Base-by-base conservation (phyloP, 2,797 vertebrate species). In the Macrochelys suwanniensis region DNA sequence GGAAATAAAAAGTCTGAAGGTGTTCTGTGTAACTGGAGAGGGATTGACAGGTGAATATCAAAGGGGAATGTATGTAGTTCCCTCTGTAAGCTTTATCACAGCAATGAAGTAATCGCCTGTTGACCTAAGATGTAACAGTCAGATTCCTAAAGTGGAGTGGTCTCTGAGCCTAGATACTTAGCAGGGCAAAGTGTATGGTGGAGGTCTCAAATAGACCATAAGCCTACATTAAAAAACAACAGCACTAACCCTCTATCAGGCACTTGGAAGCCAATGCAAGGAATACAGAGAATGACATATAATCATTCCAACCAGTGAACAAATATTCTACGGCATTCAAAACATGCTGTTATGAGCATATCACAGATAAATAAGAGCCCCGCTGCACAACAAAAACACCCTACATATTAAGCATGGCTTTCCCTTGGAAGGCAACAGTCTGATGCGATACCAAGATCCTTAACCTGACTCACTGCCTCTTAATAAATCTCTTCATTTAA, bases 291-390 rank as follows among this genome's bases (percentile, higher is more conserved):
- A 65, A 37, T 7, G 3, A 42, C 37, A 1, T 23, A 11, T 0
- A 0, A 78, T 4, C 53, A 28, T 33, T 31, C n/a, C 56, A 57
- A 6, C 7, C 11, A 2, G 0, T 0, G 9, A 5, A 5, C 15
- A 49, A 26, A 26, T 74, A 23, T 74, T 37, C 21, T 74, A 74
- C 21, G 42, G 68, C 68, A 74, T 74, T 74, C 13, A 68, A 68
- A 68, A 68, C 8, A 68, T 42, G 68, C 21, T 74, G 11, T 74
- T 45, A 74, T 12, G 31, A n/a, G 9, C 2, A 0, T 1, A 4
- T 11, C 65, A 19, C 7, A 3, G 15, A 6, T 1, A n/a, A 17
- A 74, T 0, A 4, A 53, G 47, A 42, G 2, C 6, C 33, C 7
- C 3, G 0, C 10, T 51, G 33, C 56, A 12, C 51, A 47, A 19